Evolutionary conservation across 2,888 invertebrate genomes (phyloP), one percentile per base, ranked within the genome.

Genomic region (Xanthostigma xanthostigma): DNA sequence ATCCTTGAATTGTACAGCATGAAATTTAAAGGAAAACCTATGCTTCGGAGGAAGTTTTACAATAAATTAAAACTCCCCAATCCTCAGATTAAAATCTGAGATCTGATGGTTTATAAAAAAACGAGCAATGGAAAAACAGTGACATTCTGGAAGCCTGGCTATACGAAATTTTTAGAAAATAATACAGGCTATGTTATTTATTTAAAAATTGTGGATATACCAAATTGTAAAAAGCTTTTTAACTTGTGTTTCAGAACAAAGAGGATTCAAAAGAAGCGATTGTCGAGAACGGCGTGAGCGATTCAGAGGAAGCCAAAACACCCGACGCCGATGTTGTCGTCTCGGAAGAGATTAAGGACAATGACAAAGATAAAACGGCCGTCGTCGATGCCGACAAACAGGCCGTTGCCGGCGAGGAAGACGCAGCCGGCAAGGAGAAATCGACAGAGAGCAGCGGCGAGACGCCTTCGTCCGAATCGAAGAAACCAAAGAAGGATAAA

Each of bases 381-480:
- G 68, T 69, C 51, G 62, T 62, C 10, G 58, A 56, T 13, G 48
- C 46, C 9, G 56, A 52, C 14, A 48, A 50, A 48, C 49, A 46
- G 14, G 50, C 51, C 45, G 43, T 70, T 67, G 56, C 68, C 40
- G 48, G 50, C 9, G 69, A 52, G 64, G 69, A 45, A 69, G 81
- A 63, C 80, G 78, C 42, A 9, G 43, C 36, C n/a, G 36, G 42
- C 10, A 17, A 12, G 9, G 81, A 63, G 80, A 79, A 56, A 79
- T 78, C 27, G 6, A 27, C 27, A 27, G 27, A 27, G 27, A 27
- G 27, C 27, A 27, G 27, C 6, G 69, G 74, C 72, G 59, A 56
- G 53, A 34, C 47, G 44, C 27, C 39, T 13, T 41, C 37, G n/a
- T 42, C 41, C 9, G 55, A 55, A 33, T 62, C 61, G 51, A 64